phyloP scores from a whole-genome alignment of 2,888 invertebrate species.

The Gortyna flavago region DNA sequence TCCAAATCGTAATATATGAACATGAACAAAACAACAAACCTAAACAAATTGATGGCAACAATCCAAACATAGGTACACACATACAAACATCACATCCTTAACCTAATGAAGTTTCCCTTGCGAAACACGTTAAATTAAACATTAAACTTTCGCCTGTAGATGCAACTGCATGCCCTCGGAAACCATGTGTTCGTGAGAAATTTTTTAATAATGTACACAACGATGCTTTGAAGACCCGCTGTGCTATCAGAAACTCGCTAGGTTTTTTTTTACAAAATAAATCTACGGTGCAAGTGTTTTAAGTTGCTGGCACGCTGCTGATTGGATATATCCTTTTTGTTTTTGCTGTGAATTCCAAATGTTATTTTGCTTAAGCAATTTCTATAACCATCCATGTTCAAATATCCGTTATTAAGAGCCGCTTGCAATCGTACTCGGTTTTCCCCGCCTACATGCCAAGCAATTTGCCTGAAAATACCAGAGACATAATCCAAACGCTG shows the following conservation, averaged over 20 bases:
- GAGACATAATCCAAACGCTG: constrained; percentile 34
- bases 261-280: constrained; percentile 57
- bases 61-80: constrained; percentile 58
- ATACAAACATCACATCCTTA: constrained; percentile 62
- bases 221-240: constrained; percentile 79
- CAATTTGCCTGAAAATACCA: constrained; percentile 42
- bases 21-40: constrained; percentile 5
- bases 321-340: constrained; percentile 41
- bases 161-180: constrained; percentile 72
- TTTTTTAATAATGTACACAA: constrained; percentile 80
- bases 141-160: constrained; percentile 68
- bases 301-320: constrained; percentile 21
- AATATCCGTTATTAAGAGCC: constrained; percentile 17
- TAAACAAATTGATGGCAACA: constrained; percentile 48
- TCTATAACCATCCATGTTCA: neutral
- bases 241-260: constrained; percentile 64
- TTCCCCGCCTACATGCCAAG: constrained; percentile 26
- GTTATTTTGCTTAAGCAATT: neutral
- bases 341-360: constrained; percentile 5
- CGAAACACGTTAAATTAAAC: constrained; percentile 67
- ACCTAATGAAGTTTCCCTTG: constrained; percentile 65
- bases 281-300: constrained; percentile 57
- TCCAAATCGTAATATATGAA: constrained; percentile 7
- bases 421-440: neutral
- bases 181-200: constrained; percentile 85